Base-by-base conservation (phyloP, 2,888 invertebrate genomes). In the Falcaria lacertinaria region DNA sequence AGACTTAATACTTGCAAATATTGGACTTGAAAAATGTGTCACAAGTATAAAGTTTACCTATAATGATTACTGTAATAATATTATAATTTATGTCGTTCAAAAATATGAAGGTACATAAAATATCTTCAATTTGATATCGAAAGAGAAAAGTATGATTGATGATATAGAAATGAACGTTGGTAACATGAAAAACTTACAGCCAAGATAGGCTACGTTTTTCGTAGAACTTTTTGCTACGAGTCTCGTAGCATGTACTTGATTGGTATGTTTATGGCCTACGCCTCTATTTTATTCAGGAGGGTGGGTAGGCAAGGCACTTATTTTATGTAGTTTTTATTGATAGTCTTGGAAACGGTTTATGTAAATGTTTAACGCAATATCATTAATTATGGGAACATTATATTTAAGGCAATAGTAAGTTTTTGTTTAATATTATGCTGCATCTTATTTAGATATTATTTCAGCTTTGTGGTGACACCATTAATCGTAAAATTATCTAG, bases 131-230 rank as follows among this genome's bases (percentile, higher is more conserved):
- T 36, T 22, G 22, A 13, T 25, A 25, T 25, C 37, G n/a, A 8
- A 37, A 36, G 22, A 37, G 37, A 25, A 37, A 37, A 37, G 37
- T 25, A 37, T 37, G 36, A 36, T 36, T 36, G 37, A 22, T 37
- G 37, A 37, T 37, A 14, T 22, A 22, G 37, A 14, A 37, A 37
- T 37, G 37, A 37, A 37, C 22, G 37, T 22, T 22, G 37, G 37
- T 37, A 37, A 37, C 37, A 37, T 14, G 22, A 37, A 19, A 37
- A 22, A 22, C 14, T 25, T 25, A 15, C 22, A 25, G 7, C 22
- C 14, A 14, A 14, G 19, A 37, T 37, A 14, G 22, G 37, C 37
- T 37, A 37, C 37, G 37, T 22, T 16, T 35, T 35, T 37, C 37
- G 37, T 37, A 37, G 37, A 25, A 14, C 36, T 37, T 25, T 37